Evolutionary conservation across 2,888 invertebrate species (phyloP).

Genomic region (Oscheius sp.): DNA sequence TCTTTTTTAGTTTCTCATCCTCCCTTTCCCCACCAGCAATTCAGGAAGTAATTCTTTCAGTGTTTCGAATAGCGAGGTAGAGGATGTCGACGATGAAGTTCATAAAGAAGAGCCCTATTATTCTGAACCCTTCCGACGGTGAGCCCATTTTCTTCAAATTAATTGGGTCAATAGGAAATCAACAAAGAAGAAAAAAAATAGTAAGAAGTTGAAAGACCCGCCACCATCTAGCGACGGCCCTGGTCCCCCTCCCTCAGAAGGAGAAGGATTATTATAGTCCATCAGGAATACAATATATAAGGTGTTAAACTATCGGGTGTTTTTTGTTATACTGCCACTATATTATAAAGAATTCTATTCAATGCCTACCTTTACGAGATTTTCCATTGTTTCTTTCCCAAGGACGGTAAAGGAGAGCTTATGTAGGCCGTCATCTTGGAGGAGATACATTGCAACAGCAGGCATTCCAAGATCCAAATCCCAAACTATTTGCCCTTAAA

Average conservation of each 20-base stretch:
- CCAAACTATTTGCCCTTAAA: constrained; percentile 82
- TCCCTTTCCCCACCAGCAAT: background rate
- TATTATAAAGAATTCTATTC: constrained; percentile 16
- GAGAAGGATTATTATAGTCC: constrained; percentile 7
- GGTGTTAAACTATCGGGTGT: constrained; percentile 10
- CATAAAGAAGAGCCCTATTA: constrained; percentile 56
- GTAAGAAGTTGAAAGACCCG: background rate
- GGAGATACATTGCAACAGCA: constrained; percentile 82
- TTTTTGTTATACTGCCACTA: constrained; percentile 6
- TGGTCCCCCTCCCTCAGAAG: constrained; percentile 4
- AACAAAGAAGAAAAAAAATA: constrained; percentile 2
- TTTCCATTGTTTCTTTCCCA: constrained; percentile 69
- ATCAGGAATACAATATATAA: background rate
- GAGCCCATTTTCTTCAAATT: background rate
- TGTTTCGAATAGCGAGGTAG: constrained; percentile 54
- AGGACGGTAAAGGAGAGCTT: constrained; percentile 70
- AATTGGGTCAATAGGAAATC: background rate
- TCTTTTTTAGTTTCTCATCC: too few relatives aligned
- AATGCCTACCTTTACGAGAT: constrained; percentile 50
- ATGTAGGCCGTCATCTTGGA: constrained; percentile 71
- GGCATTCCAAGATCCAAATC: constrained; percentile 83
- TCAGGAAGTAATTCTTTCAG: constrained; percentile 25
- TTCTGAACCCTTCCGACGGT: constrained; percentile 37
- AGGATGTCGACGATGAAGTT: constrained; percentile 50
- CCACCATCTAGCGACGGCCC: background rate